Base-by-base conservation (phyloP, 1,140 invertebrate genomes). In the Glossosoma conforme region DNA sequence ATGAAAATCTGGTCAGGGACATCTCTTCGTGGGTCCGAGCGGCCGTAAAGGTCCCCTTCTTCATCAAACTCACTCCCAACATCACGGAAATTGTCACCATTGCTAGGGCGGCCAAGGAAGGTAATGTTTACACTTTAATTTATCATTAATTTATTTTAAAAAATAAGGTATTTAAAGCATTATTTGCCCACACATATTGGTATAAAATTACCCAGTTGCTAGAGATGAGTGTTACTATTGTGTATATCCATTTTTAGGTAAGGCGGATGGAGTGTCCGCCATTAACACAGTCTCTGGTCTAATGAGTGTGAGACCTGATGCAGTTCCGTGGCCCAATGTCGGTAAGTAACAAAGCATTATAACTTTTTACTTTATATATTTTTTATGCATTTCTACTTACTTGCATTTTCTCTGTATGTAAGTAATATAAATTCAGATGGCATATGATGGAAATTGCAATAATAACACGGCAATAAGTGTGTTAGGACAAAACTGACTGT, bases 11-110 rank as follows among this genome's bases (percentile, higher is more conserved):
- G 36, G 95, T 99, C 0, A 77, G 83, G 47, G 83, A 90, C 52
- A 98, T 99, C 65, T 90, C 93, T 3, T 70, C 76, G 43, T 99
- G 95, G 95, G 90, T 98, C 2, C 75, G 84, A 50, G 75, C 73
- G 21, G 83, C 86, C 1, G 83, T 93, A 2, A 89, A 87, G 61
- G 93, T 99, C 60, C 97, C 97, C n/a, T 89, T 98, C 72, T 98
- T 99, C 73, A 83, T 96, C 2, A 99, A 99, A 74, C 65, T 99
- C 36, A 99, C 97, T 0, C 97, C 97, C 1, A 99, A 98, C 67
- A 94, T 98, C 0, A 98, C 96, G 0, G 86, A 97, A 57, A 93
- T 98, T 35, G 83, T 88, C 1, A 70, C 72, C 4, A 94, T 99
- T 59, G 95, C 97, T 0, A 75, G 66, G 61, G 97, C 96, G 1